Evolutionary conservation across 2,888 invertebrate genomes (phyloP), one percentile per base, ranked within the genome.

Genomic region (Ichneumoninae sp.): DNA sequence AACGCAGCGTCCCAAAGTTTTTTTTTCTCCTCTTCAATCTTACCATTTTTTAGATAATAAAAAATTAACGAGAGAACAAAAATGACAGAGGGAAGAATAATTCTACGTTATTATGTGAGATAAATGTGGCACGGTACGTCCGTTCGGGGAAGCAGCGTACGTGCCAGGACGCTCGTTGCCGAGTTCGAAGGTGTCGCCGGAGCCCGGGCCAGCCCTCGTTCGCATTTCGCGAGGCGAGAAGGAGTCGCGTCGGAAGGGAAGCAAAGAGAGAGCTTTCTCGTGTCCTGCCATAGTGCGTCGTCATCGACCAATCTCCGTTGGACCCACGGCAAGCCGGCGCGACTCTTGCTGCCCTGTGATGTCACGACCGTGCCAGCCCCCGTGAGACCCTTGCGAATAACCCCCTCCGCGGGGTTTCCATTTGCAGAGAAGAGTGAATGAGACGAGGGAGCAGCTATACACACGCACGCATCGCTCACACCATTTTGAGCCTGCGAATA

Each of bases 241-340:
- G 36, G 62, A 77, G 79, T 71, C 69, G 40, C 19, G 60, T 50
- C 40, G 80, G 80, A 87, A 87, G 89, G 86, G 86, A 88, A 90
- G 86, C 86, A 84, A 89, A 89, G 83, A 90, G 88, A 93, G 90
- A 93, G 93, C 93, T 93, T 93, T 93, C 92, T 90, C 93, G 88
- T 93, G 93, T 93, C 90, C 90, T 87, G 88, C 89, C 88, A 89
- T 87, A 89, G 87, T 87, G 86, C 86, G 74, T 86, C 84, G 77
- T 86, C 83, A 50, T 80, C 89, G 88, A 86, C 90, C 91, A 90
- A 90, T 91, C 91, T 91, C 90, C 84, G 87, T 81, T 80, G 70
- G 82, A 47, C 26, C 50, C 70, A 70, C 83, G 57, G 72, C 81
- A 84, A 80, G 57, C 66, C 77, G 72, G 33, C 47, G 70, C 62